These are phyloP conservation scores for Bombyx mandarina DNA, from an alignment of 1,140 invertebrate species.

Conservation along the genomic window DNA sequence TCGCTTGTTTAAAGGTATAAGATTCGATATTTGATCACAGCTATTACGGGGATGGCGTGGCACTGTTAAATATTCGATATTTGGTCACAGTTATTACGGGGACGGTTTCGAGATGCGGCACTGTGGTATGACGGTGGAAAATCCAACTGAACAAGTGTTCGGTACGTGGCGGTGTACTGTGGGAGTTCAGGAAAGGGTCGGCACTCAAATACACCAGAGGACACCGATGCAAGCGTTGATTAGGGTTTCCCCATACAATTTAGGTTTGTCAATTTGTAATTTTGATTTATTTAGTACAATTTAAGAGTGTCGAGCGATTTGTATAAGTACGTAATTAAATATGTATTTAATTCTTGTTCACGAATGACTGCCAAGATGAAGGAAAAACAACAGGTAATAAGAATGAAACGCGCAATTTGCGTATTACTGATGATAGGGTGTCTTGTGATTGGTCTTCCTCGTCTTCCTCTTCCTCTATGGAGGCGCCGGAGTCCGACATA, in stretches of 20 bases:
- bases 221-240: slow-evolving; percentile 52
- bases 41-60: no score
- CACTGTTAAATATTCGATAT: not conserved
- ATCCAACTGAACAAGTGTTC: slow-evolving; percentile 34
- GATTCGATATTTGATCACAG: no score
- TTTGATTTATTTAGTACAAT: not conserved
- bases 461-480: no score
- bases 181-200: slow-evolving; percentile 35
- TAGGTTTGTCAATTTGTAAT: slow-evolving; percentile 4
- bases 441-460: no score
- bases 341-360: no score
- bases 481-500: no score
- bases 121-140: slow-evolving; percentile 60
- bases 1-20: no score
- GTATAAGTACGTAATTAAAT: no score
- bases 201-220: slow-evolving; percentile 17
- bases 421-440: no score
- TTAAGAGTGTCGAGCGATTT: not conserved
- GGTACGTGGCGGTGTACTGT: slow-evolving; percentile 59
- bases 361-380: no score
- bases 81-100: slow-evolving; percentile 55
- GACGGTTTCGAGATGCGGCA: slow-evolving; percentile 45
- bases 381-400: no score
- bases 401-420: no score
- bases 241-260: slow-evolving; percentile 21